Evolutionary conservation across 2,888 invertebrate species (phyloP), one percentile per base, ranked within the genome.

Genomic region (Petrolisthes manimaculis): DNA sequence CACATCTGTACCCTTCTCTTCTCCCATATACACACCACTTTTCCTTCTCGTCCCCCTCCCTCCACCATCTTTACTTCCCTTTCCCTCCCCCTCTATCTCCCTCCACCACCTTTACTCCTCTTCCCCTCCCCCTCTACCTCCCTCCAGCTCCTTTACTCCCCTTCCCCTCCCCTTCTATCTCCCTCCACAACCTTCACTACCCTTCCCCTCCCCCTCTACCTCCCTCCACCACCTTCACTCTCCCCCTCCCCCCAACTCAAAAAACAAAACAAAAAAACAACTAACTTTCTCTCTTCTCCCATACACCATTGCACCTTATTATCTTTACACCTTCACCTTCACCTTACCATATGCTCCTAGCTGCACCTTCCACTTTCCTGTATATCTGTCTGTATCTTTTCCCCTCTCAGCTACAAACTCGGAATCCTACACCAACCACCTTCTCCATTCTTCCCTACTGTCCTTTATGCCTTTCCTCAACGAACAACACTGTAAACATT

Each of bases 11-110:
- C 37, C 37, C 37, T 37, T 61, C 8, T 24, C 74, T n/a, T 74
- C 5, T 21, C 74, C n/a, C 21, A 74, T 18, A 74, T 24, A 74
- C 74, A 18, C 14, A 21, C 74, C 24, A n/a, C 24, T 21, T 74
- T 21, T 21, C 21, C 53, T 51, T 77, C 51, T 37, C 77, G 5
- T 6, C 21, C 54, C 54, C 79, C 21, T 55, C 54, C 79, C 54
- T 51, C 37, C 77, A 9, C 77, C 37, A 5, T n/a, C 77, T 77
- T 51, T 37, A 24, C 37, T 51, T 77, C 77, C 18, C 77, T 77
- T 51, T 77, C 77, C 54, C 79, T 79, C 79, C 54, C 79, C 55
- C 79, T 54, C 79, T 79, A 53, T 9, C 79, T 54, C 79, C 61
- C 61, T 61, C 61, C 61, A 12, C 18, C 61, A 9, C 18, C 61